A percentile compares a stretch with the other conserved stretches of the same genome.
phyloP scores from a whole-genome alignment of 23 tunicate genomes.

The Aplidium turbinatum region DNA sequence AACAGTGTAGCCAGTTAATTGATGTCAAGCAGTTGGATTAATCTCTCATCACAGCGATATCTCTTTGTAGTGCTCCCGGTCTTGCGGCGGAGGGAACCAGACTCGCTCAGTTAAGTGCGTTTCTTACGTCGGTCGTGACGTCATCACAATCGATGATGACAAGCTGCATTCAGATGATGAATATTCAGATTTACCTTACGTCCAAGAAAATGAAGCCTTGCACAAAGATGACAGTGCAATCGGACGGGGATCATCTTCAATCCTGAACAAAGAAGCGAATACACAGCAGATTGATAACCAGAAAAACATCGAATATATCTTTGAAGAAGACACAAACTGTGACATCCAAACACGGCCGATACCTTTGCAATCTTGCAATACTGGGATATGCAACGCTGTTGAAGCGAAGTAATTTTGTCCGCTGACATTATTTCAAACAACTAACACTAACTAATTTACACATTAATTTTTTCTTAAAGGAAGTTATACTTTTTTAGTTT shows the following conservation, averaged over 20 bases:
- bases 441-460: too few species aligned
- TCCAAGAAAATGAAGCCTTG: neutral
- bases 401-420: too few species aligned
- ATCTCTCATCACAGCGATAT: too few species aligned
- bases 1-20: too few species aligned
- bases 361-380: constrained; percentile 40
- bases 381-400: too few species aligned
- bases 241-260: too few species aligned
- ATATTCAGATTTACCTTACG: neutral
- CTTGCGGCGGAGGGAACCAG: constrained; percentile 51
- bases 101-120: constrained; percentile 74
- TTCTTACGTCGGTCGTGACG: constrained; percentile 60
- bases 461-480: too few species aligned
- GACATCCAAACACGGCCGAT: constrained; percentile 37
- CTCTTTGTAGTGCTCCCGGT: constrained; percentile 56
- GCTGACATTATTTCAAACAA: too few species aligned
- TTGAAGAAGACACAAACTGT: constrained; percentile 57
- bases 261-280: constrained; percentile 7
- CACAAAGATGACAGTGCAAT: too few species aligned
- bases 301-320: constrained; percentile 34
- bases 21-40: too few species aligned
- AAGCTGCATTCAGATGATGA: neutral
- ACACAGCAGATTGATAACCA: constrained; percentile 12
- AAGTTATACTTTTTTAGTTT: too few species aligned
- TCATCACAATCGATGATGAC: constrained; percentile 45